Evolutionary conservation across 2,888 invertebrate genomes (phyloP), one percentile per base, ranked within the genome.

Genomic region (Stenodema calcarata): DNA sequence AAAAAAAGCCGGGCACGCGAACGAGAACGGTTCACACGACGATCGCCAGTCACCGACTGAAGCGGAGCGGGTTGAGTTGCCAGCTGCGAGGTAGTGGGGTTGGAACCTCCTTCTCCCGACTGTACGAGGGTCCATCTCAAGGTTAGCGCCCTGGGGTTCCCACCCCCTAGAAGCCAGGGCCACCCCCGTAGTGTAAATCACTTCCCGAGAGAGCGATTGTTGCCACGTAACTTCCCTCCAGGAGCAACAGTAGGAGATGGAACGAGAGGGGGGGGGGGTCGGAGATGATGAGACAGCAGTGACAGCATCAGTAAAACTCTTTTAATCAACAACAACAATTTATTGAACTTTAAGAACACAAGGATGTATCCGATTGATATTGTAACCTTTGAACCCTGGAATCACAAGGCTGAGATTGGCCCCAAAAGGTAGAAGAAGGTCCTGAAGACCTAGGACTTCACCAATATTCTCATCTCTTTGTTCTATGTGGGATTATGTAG

Each of bases 31-130:
- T 27, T 18, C 78, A 28, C 86, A 86, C 75, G 41, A 79, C 47
- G 86, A 35, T 23, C 69, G 86, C 78, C 41, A 79, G 78, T 78
- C 86, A 86, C 86, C 50, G 79, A 86, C 86, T 86, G 86, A 86
- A 86, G 79, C 28, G 28, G 23, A 69, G 79, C 47, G 78, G 69
- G 23, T 73, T n/a, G 75, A 73, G 73, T 35, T 84, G 84, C 23
- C 54, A 84, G 84, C 47, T 28, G 84, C n/a, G n/a, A 62, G 54
- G 62, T 28, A 14, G 16, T 69, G 28, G 28, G 82, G 62, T 30
- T 42, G 82, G 62, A 27, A 14, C 73, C 42, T 54, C 73, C 83
- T 62, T 35, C 69, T 18, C 3, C 28, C 83, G 30, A 11, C 83
- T 1, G 12, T n/a, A 23, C 62, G 62, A 62, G 62, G 62, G 62